Evolutionary conservation across 2,797 vertebrate genomes (phyloP).

Genomic region (Gallirallus australis): DNA sequence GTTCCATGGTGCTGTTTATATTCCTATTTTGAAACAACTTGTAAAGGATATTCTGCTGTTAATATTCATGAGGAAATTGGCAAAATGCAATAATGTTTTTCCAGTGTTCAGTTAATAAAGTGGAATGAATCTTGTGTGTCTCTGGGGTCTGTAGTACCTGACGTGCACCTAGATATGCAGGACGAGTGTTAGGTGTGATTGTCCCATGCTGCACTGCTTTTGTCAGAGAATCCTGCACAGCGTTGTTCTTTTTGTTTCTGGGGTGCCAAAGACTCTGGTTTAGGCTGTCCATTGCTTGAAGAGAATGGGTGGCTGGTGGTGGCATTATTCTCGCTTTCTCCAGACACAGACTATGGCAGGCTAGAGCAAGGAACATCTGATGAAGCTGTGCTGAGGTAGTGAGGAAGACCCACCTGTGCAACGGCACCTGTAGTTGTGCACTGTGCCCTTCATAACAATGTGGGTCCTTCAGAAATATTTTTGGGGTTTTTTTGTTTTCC

Average conservation of each 20-base stretch:
- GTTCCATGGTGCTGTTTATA: background rate
- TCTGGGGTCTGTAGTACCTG: background rate
- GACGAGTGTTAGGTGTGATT: background rate
- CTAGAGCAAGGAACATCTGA: background rate
- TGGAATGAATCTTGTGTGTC: background rate
- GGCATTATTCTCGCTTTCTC: background rate
- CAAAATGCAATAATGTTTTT: background rate
- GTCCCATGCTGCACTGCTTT: background rate
- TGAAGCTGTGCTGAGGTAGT: background rate
- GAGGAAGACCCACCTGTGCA: background rate
- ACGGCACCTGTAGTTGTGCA: accelerated
- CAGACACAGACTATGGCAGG: accelerated
- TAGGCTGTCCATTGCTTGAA: background rate
- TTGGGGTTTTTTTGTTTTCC: too few species aligned
- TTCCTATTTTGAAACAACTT: background rate
- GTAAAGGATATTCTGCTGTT: background rate
- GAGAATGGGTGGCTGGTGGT: too few species aligned
- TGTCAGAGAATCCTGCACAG: background rate
- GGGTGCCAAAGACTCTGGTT: background rate
- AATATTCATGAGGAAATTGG: background rate
- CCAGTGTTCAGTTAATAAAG: background rate
- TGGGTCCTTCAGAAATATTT: background rate
- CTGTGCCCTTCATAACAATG: accelerated
- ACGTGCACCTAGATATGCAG: background rate
- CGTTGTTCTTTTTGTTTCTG: background rate